These are phyloP conservation scores for Zosterops pallidus DNA, from an alignment of 2,113 vertebrate genomes.

Conservation along the genomic window DNA sequence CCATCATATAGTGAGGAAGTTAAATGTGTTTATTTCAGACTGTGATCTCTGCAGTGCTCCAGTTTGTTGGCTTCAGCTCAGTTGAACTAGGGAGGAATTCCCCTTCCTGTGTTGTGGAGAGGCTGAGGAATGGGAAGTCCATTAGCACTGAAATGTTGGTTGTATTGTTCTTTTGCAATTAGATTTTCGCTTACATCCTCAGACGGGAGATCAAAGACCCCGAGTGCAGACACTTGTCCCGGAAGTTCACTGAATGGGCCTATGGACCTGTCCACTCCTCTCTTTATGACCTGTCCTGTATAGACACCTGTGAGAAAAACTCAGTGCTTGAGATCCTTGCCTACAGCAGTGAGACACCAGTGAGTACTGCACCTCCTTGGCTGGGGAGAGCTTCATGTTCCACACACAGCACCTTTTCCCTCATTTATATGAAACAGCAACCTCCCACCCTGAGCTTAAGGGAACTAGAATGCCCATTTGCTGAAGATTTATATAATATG, in stretches of 20 bases:
- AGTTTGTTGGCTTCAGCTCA: not conserved
- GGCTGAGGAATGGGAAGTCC: not conserved
- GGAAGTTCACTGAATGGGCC: slow-evolving; percentile 97
- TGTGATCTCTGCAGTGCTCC: not conserved
- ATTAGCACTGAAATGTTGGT: slow-evolving; percentile 9
- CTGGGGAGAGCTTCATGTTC: not conserved
- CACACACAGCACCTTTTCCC: not conserved
- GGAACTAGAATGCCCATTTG: not conserved
- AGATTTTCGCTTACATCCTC: slow-evolving; percentile 88
- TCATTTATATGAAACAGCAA: not conserved
- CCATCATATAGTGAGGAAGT: not conserved
- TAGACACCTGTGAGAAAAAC: slow-evolving; percentile 88
- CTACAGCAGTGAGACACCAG: slow-evolving; percentile 87
- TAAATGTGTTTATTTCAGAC: not conserved
- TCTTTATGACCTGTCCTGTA: slow-evolving; percentile 88
- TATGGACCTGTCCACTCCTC: slow-evolving; percentile 94
- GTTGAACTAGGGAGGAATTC: not conserved
- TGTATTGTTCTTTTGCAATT: slow-evolving; percentile 15
- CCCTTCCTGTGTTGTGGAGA: not conserved
- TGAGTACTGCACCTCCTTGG: slow-evolving; percentile 69
- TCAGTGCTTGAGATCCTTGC: slow-evolving; percentile 91
- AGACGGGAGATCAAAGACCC: slow-evolving; percentile 87
- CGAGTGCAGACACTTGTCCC: slow-evolving; percentile 86
- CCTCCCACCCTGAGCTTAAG: not conserved
- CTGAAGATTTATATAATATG: not conserved